A percentile compares a stretch with the other conserved stretches of the same genome.
These are phyloP conservation scores for Theristus sp. DNA, from an alignment of 2,888 invertebrate genomes.

Conservation along the genomic window DNA sequence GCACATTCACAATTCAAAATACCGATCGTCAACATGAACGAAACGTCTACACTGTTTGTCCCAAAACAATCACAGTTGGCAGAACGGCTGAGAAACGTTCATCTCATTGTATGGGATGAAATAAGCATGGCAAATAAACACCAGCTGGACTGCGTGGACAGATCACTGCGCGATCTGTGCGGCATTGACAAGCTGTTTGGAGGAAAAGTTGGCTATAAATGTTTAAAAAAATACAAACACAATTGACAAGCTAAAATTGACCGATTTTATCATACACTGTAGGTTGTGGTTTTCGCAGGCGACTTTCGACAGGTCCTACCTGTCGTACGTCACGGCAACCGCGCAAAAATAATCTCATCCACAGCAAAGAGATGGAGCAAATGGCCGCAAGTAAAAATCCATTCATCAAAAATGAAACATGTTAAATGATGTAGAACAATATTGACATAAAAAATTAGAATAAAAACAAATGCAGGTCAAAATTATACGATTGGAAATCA, in stretches of 20 bases:
- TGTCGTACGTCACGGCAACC: background rate
- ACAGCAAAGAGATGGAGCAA: background rate
- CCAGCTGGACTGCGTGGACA: background rate
- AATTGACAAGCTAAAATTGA: background rate
- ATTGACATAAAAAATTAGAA: no score
- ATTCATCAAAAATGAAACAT: no score
- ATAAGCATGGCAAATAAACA: background rate
- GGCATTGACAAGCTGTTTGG: background rate
- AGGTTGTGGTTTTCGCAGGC: background rate
- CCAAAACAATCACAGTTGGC: background rate
- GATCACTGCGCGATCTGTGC: background rate
- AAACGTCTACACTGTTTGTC: background rate
- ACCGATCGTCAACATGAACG: background rate
- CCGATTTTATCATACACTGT: background rate
- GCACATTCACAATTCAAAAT: background rate
- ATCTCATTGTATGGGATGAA: background rate
- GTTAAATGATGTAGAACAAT: no score
- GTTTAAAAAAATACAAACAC: background rate
- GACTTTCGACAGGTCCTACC: background rate
- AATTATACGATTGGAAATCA: background rate
- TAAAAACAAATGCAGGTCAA: background rate
- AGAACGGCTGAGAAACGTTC: background rate
- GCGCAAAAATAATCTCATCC: background rate
- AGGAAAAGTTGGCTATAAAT: background rate
- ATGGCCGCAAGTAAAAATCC: background rate